A percentile compares a stretch with the other conserved stretches of the same genome.
Conservation (phyloP, 1,140 invertebrate genomes). For the Lysiphlebus fabarum region DNA sequence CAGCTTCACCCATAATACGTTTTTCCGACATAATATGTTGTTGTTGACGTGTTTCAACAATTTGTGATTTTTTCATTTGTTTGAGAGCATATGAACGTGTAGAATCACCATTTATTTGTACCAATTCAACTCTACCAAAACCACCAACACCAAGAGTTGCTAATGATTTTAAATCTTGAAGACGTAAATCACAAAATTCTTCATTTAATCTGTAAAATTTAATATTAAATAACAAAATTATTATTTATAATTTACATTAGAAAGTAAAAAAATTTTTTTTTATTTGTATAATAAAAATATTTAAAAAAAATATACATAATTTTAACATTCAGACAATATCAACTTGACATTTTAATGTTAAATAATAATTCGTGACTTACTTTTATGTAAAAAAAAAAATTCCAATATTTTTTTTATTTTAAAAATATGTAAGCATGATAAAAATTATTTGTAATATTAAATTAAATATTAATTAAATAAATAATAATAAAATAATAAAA, state of each 20-base stretch:
- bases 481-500: too few relatives aligned
- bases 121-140: slow-evolving; percentile 95
- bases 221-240: not conserved
- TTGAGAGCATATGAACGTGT: slow-evolving; percentile 92
- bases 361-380: slow-evolving; percentile 18
- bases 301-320: too few relatives aligned
- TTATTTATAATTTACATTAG: too few relatives aligned
- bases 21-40: slow-evolving; percentile 99
- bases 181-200: slow-evolving; percentile 78
- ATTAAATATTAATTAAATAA: not conserved
- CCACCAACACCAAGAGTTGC: slow-evolving; percentile 95
- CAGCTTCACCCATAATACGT: slow-evolving; percentile 96
- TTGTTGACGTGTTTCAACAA: slow-evolving; percentile 96
- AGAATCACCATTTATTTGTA: slow-evolving; percentile 80
- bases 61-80: slow-evolving; percentile 98
- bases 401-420: slow-evolving; percentile 19
- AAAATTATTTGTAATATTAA: not conserved
- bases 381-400: slow-evolving; percentile 10
- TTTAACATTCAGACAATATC: too few relatives aligned
- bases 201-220: slow-evolving; percentile 69
- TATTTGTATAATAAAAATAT: too few relatives aligned
- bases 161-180: slow-evolving; percentile 84
- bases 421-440: too few relatives aligned
- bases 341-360: slow-evolving; percentile 4
- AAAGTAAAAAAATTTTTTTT: too few relatives aligned